phyloP scores from a whole-genome alignment of 2,888 invertebrate species.

The Rutpela maculata region DNA sequence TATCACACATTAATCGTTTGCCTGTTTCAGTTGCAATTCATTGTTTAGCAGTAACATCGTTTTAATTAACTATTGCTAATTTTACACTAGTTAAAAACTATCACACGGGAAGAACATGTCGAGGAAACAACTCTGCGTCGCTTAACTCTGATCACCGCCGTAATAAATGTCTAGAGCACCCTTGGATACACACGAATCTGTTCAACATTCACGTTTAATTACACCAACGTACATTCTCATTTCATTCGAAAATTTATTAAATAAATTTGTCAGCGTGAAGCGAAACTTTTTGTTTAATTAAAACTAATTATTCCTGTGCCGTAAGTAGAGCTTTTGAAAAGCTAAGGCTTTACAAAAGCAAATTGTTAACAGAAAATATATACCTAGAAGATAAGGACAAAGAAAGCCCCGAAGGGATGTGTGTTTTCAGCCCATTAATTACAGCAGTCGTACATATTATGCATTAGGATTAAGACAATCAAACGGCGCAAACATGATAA shows the following conservation, averaged over 20 bases:
- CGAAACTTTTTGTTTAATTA: conserved; percentile 44
- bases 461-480: conserved; percentile 53
- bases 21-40: too few relatives aligned
- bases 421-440: conserved; percentile 53
- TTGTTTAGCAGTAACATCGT: too few relatives aligned
- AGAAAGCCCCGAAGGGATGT: conserved; percentile 50
- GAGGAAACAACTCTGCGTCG: not conserved
- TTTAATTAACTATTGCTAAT: not conserved
- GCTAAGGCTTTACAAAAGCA: conserved; percentile 36
- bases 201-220: conserved; percentile 7
- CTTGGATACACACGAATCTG: conserved; percentile 5
- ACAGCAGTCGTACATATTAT: conserved; percentile 52
- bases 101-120: not conserved
- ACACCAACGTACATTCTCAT: not conserved
- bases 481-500: conserved; percentile 52
- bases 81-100: not conserved
- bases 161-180: not conserved
- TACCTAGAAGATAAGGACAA: conserved; percentile 41
- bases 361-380: conserved; percentile 35
- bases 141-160: not conserved
- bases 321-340: conserved; percentile 36
- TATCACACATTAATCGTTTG: too few relatives aligned
- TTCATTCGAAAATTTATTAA: conserved; percentile 5
- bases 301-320: conserved; percentile 45
- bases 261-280: not conserved